A percentile compares a stretch with the other conserved stretches of the same genome.
phyloP scores from a whole-genome alignment of 64 coral and sea anemone species.

The Pachyseris speciosa region DNA sequence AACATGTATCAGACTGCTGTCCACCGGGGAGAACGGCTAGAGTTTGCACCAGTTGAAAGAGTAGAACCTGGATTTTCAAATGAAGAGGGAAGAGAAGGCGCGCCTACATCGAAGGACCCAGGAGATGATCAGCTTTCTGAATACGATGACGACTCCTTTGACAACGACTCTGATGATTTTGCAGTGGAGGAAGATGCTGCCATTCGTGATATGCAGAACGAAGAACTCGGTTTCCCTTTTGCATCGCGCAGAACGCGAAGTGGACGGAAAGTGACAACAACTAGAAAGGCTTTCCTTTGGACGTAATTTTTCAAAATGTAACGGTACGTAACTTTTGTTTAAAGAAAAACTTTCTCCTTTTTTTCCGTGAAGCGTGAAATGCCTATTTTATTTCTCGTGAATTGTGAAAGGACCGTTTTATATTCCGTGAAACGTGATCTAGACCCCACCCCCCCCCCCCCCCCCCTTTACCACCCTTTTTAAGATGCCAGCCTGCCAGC shows the following conservation, averaged over 20 bases:
- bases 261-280: not conserved
- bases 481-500: too few relatives aligned
- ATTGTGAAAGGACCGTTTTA: too few relatives aligned
- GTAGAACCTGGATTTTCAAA: not conserved
- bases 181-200: not conserved
- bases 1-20: conserved; percentile 45
- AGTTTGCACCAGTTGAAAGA: not conserved
- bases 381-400: too few relatives aligned
- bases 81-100: not conserved
- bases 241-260: not conserved
- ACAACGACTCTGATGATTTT: too few relatives aligned
- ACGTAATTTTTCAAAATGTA: too few relatives aligned
- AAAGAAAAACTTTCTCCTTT: not conserved
- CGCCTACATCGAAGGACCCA: too few relatives aligned
- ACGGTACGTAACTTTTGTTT: not conserved
- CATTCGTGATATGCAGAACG: not conserved
- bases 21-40: conserved; percentile 17
- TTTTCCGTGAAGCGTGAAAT: too few relatives aligned
- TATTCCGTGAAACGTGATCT: conserved; percentile 10
- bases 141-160: too few relatives aligned
- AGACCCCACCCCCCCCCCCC: too few relatives aligned
- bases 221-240: conserved; percentile 12
- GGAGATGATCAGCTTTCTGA: too few relatives aligned
- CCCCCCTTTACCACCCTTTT: not conserved
- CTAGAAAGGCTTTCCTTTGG: not conserved